Conservation (phyloP, 37 sponge, comb jelly and placozoan genomes). For the Crambe crambe region DNA sequence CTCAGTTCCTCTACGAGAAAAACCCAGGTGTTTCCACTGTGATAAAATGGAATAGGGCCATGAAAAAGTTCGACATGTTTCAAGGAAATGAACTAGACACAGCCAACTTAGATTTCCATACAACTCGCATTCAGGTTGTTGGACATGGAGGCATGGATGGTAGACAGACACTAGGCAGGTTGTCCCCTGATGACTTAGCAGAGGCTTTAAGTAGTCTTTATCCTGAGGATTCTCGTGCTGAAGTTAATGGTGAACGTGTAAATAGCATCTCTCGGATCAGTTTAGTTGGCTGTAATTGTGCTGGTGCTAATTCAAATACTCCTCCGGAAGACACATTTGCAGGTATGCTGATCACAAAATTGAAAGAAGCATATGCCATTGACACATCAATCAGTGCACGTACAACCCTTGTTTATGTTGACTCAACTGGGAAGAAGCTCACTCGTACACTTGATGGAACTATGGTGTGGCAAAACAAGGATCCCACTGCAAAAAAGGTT, state of each 20-base stretch:
- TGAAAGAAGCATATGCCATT: not conserved
- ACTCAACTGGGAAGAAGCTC: conserved; percentile 7
- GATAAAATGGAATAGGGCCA: not conserved
- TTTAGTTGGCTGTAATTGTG: not conserved
- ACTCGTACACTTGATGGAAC: conserved; percentile 5
- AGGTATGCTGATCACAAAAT: not conserved
- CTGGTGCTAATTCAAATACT: not conserved
- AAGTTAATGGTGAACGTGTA: not conserved
- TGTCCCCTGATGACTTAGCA: not conserved
- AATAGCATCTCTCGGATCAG: not conserved
- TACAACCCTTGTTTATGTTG: conserved; percentile 14
- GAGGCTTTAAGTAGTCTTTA: not conserved
- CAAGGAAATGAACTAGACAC: not conserved
- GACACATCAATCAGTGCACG: conserved; percentile 5
- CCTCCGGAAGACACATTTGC: not conserved
- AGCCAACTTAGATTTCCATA: not conserved
- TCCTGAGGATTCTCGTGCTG: not conserved
- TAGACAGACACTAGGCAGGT: not conserved
- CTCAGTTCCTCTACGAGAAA: not conserved
- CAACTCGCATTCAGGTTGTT: not conserved
- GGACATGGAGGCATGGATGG: not conserved
- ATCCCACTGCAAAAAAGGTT: not conserved
- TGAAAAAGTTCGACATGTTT: not conserved
- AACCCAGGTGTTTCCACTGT: conserved; percentile 1
- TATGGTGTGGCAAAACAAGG: conserved; percentile 14